Percentiles rank a stretch among this genome's conserved stretches.
These are phyloP conservation scores for Epistrophe eligans DNA, from an alignment of 2,888 invertebrate genomes.

Conservation along the genomic window DNA sequence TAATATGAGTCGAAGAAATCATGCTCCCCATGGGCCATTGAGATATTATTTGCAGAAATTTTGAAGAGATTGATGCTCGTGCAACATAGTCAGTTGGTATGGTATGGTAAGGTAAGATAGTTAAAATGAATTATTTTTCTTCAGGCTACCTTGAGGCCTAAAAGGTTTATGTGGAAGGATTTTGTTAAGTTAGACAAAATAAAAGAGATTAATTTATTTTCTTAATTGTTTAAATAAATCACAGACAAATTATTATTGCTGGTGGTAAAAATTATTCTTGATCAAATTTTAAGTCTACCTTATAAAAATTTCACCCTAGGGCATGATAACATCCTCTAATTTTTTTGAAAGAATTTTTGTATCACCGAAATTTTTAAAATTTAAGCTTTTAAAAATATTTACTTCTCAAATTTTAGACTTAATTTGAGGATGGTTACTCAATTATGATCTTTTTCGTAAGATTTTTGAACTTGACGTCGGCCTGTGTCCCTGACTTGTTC, in stretches of 20 bases:
- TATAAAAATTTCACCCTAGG: no score
- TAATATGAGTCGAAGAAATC: slow-evolving; percentile 56
- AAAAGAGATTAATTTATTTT: background rate
- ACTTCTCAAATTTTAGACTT: no score
- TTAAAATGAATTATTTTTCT: background rate
- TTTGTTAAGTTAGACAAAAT: background rate
- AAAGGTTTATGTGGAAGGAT: background rate
- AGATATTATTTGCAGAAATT: slow-evolving; percentile 39
- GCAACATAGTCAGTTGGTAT: slow-evolving; percentile 25
- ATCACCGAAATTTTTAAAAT: no score
- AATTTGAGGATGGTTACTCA: no score
- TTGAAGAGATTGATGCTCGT: slow-evolving; percentile 53
- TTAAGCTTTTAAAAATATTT: no score
- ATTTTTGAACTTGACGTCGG: no score
- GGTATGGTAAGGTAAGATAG: slow-evolving; percentile 6
- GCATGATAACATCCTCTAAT: no score
- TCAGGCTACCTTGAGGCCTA: background rate
- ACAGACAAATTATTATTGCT: background rate
- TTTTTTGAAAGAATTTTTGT: no score
- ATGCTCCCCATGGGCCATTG: background rate
- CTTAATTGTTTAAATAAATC: background rate
- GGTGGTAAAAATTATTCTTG: no score
- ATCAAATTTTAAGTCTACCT: no score
- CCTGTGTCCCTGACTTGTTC: no score
- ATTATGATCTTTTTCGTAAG: no score